Evolutionary conservation across 2,797 vertebrate species (phyloP), one percentile per base, ranked within the genome.

Genomic region (Alectoris magna): DNA sequence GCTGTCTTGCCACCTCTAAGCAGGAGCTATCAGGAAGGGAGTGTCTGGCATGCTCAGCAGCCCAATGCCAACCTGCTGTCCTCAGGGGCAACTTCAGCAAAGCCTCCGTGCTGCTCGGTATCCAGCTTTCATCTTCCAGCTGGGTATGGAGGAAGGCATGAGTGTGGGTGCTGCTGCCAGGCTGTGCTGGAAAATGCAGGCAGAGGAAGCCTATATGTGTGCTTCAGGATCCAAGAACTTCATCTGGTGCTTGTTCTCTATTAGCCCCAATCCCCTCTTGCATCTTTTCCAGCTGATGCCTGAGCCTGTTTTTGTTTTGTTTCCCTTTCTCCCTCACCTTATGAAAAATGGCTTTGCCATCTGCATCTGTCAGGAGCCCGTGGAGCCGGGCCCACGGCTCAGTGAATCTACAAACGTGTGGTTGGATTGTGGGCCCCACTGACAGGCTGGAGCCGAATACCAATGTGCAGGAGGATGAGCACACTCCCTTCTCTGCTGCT

Each of bases 321-420:
- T 73, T 77, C 29, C 11, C 5, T 46, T 79, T 94, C 31, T 44
- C 70, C 72, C 58, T 84, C 38, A 88, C 91, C 91, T 96, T 85
- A 92, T 97, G 97, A 97, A 97, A 97, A 97, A 97, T 96, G 96
- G 93, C 88, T 96, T 96, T 97, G 92, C 94, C 94, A 94, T 96
- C 96, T 97, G 96, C 94, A 97, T 95, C 96, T 97, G 96, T 97
- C 97, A 97, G 95, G 88, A 95, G 94, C 53, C 90, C 46, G 53
- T 86, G 26, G 78, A 95, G 91, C 80, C 1, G 14, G 36, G 91
- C 62, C 74, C 68, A 96, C 0, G 60, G 96, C 97, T 97, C 97
- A 96, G 75, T 97, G 97, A 96, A 96, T 96, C 95, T 90, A 97
- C 95, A 97, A 96, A 97, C 90, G 91, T 91, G 92, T 2, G 31